Percentiles rank a stretch among this genome's conserved stretches.
Conservation (phyloP, 1,140 invertebrate genomes). For the Drosophila truncata region DNA sequence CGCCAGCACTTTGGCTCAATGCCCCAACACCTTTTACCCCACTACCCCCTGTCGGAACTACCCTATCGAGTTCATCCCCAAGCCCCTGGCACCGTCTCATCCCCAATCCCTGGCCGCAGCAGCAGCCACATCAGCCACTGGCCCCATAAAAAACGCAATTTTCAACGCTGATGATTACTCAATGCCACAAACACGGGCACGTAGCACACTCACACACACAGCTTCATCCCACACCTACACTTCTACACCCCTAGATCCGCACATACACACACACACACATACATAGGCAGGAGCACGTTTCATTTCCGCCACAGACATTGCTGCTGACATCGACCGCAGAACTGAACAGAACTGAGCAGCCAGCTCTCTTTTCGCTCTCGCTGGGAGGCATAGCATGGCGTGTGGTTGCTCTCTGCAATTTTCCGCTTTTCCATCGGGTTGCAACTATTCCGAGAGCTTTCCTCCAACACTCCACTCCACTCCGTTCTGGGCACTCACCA, state of each 20-base stretch:
- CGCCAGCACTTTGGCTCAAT: constrained; percentile 33
- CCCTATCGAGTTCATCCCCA: constrained; percentile 28
- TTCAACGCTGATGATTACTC: constrained; percentile 84
- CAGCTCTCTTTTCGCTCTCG: constrained; percentile 32
- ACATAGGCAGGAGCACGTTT: constrained; percentile 58
- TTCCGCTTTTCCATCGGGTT: constrained; percentile 18
- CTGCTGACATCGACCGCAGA: constrained; percentile 41
- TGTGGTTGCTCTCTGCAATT: constrained; percentile 39
- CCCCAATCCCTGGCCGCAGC: constrained; percentile 33
- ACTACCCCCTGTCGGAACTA: not conserved
- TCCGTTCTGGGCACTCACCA: constrained; percentile 34
- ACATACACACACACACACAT: constrained; percentile 5
- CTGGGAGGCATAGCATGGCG: constrained; percentile 40
- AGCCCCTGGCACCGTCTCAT: constrained; percentile 16
- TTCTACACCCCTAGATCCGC: constrained; percentile 7
- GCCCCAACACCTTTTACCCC: constrained; percentile 49
- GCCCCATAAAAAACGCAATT: constrained; percentile 82
- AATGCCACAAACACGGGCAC: constrained; percentile 78
- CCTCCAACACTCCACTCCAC: constrained; percentile 27
- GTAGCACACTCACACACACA: constrained; percentile 18
- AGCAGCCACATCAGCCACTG: constrained; percentile 26
- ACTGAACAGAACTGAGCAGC: constrained; percentile 29
- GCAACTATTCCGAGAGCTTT: constrained; percentile 51
- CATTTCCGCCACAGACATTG: constrained; percentile 77
- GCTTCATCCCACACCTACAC: constrained; percentile 19